Base-by-base conservation (phyloP, 2,888 invertebrate species). In the Morinoia aosen region DNA sequence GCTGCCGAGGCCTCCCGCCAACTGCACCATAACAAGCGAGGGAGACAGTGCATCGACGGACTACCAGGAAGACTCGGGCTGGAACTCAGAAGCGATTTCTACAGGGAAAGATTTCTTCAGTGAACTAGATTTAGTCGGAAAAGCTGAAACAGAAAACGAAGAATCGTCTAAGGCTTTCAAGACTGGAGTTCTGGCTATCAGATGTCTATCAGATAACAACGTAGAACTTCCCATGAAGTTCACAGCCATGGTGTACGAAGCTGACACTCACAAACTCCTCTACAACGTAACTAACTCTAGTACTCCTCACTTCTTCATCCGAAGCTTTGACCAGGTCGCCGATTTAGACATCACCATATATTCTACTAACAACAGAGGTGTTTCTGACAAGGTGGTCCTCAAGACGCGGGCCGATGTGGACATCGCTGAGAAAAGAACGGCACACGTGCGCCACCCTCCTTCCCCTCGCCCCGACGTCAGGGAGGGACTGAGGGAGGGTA, bases 361-460 rank as follows among this genome's bases (percentile, higher is more conserved):
- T 57, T 95, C 96, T 12, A 76, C 95, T 58, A 96, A 96, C 95
- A 76, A 95, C 39, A 95, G 95, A 88, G 96, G 96, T 4, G 95
- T 91, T 11, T 96, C 96, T 33, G 96, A 96, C 90, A 96, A 96
- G 93, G 91, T 95, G 61, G 95, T 95, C 0, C 95, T 96, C 25
- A 96, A 95, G 76, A 95, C 95, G 11, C 14, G 95, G 58, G 64
- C 95, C 12, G 56, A 64, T 64, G 64, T 95, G 5, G 96, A 96
- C 90, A 95, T 96, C 40, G 96, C 96, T 48, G 96, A 96, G 95
- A 96, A 95, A 48, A 95, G 96, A 58, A 96, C 96, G 0, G 96
- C 96, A n/a, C 96, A 96, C 91, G 96, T 96, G 16, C 95, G 96
- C 57, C 96, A 96, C 3, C 96, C 96, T 10, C 96, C 96, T 19